Conservation (phyloP, 2,113 vertebrate genomes). For the Calonectris borealis region DNA sequence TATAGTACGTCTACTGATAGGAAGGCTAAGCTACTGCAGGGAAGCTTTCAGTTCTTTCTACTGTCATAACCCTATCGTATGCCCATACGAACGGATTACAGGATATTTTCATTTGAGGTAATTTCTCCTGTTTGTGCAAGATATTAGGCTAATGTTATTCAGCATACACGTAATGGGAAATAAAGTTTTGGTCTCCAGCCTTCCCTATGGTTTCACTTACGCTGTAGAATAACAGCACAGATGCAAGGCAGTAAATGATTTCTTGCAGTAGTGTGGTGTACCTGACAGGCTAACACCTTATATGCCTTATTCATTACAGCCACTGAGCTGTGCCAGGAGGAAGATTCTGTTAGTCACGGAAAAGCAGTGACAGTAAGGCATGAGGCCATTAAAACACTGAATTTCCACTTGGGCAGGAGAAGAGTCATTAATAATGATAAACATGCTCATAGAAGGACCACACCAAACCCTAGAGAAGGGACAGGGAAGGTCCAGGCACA, state of each 20-base stretch:
- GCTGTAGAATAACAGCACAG: not conserved
- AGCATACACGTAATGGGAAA: not conserved
- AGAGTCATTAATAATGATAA: not conserved
- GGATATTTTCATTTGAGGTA: not conserved
- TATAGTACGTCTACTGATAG: not conserved
- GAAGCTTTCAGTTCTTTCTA: not conserved
- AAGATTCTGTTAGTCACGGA: not conserved
- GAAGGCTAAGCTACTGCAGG: not conserved
- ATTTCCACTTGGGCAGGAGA: not conserved
- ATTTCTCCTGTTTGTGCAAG: not conserved
- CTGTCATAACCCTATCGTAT: not conserved
- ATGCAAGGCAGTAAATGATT: not conserved
- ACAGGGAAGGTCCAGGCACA: not conserved
- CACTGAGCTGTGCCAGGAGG: not conserved
- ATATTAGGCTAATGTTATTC: not conserved
- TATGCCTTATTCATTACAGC: not conserved
- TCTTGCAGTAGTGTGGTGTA: not conserved
- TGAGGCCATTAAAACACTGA: not conserved
- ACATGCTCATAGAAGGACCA: not conserved
- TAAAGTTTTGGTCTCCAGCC: not conserved
- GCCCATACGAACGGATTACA: not conserved
- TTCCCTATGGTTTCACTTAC: not conserved
- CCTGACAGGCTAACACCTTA: not conserved
- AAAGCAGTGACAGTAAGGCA: not conserved
- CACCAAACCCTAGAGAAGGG: not conserved